phyloP scores from a whole-genome alignment of 1,140 invertebrate species.

The Pseudoatta argentina region DNA sequence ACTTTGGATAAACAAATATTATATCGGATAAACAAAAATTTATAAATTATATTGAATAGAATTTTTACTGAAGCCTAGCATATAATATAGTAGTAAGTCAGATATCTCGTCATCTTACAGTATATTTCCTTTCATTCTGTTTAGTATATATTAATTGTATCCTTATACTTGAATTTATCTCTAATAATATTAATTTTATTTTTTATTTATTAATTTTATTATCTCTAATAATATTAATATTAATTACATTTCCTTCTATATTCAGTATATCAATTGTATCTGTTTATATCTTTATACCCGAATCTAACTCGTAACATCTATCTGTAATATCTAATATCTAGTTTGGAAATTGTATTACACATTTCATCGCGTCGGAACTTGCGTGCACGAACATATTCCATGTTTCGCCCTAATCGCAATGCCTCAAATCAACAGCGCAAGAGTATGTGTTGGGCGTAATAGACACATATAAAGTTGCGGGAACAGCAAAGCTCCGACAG shows the following conservation, averaged over 20 bases:
- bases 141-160: not conserved
- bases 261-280: not conserved
- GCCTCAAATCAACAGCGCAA: conserved; percentile 21
- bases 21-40: not conserved
- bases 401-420: conserved; percentile 19
- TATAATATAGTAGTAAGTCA: not conserved
- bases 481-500: conserved; percentile 21
- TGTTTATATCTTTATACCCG: not conserved
- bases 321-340: not conserved
- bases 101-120: not conserved
- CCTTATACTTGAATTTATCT: not conserved
- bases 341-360: conserved; percentile 16
- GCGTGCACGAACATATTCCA: conserved; percentile 13
- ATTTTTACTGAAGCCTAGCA: not conserved
- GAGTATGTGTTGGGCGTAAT: conserved; percentile 35
- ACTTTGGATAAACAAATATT: not conserved
- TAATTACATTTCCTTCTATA: not conserved
- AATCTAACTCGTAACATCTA: conserved; percentile 4
- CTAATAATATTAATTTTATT: not conserved
- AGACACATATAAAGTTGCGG: conserved; percentile 42
- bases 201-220: not conserved
- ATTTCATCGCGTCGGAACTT: conserved; percentile 26
- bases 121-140: no score
- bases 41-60: not conserved
- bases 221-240: no score